Evolutionary conservation across 1,140 invertebrate genomes (phyloP), one percentile per base, ranked within the genome.

Genomic region (Theocolax elegans): DNA sequence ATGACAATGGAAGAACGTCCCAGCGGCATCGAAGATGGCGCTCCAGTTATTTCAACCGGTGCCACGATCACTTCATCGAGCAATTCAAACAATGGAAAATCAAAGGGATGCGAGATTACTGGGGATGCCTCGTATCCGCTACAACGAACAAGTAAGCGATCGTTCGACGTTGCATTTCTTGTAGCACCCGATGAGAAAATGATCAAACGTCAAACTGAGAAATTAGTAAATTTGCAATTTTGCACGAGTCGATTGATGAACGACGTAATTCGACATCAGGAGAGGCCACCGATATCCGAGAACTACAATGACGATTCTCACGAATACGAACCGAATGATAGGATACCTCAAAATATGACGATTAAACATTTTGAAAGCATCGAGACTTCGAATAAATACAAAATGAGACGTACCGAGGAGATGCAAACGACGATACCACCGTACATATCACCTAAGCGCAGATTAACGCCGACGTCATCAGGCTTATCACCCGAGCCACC

Each of bases 131-230:
- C 83, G 3, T 85, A 85, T 56, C 82, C 84, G 12, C 53, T 82
- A 2, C 83, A 83, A 23, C 77, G 82, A 19, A 74, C 84, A 8
- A 80, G 85, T 6, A 95, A 95, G 75, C 84, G 94, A 15, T 92
- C 93, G 12, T 95, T 95, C 75, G 94, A 96, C 78, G 94, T 96
- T 0, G 94, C 94, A 1, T 95, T 95, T 72, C 83, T 96, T 4
- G 94, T 95, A 85, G 92, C 93, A 76, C 93, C 93, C 2, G 93
- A 94, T 74, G 93, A 95, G 60, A 93, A 93, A 76, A 79, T 91
- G 46, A 89, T 90, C 40, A 88, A 90, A 54, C 90, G 91, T 74
- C 89, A 91, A 75, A 88, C 84, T 15, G 89, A 91, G 68, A 89
- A 90, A 69, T 84, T 90, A 62, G 60, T 59, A 0, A 79, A 89